These are phyloP conservation scores for Champsocephalus gunnari DNA, from an alignment of 2,797 vertebrate species.

Conservation along the genomic window DNA sequence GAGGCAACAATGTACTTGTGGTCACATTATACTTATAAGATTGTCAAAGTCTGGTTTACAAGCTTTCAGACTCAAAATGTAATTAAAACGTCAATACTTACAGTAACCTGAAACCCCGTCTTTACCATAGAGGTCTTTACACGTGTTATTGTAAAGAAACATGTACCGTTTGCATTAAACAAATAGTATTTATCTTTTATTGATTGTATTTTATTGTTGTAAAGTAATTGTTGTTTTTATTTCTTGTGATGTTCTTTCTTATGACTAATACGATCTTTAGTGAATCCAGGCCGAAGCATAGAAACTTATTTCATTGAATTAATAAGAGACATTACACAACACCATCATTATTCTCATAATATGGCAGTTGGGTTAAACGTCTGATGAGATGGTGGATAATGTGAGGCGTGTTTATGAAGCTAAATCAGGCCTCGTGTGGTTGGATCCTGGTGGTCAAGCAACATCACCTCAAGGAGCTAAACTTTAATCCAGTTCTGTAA, in stretches of 20 bases:
- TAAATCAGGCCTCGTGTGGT: constrained; percentile 2
- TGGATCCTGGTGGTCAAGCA: background rate
- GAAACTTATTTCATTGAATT: background rate
- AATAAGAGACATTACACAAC: background rate
- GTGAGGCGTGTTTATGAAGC: background rate
- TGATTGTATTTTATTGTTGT: background rate
- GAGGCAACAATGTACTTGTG: constrained; percentile 1
- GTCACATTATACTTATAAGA: background rate
- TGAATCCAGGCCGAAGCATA: background rate
- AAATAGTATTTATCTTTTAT: background rate
- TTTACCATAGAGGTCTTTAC: no score
- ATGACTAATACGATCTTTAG: background rate
- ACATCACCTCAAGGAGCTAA: constrained; percentile 39
- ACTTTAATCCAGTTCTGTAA: constrained; percentile 45
- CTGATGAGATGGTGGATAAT: background rate
- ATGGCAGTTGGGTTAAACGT: background rate
- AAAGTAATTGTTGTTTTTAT: background rate
- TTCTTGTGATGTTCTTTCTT: background rate
- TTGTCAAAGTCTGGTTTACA: constrained; percentile 9
- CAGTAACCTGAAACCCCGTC: background rate
- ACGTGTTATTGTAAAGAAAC: no score
- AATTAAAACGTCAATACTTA: constrained; percentile 14
- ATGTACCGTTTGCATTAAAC: no score
- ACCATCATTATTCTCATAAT: background rate
- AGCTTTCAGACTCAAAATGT: background rate